phyloP scores from a whole-genome alignment of 2,113 vertebrate genomes.

The Nothobranchius furzeri region DNA sequence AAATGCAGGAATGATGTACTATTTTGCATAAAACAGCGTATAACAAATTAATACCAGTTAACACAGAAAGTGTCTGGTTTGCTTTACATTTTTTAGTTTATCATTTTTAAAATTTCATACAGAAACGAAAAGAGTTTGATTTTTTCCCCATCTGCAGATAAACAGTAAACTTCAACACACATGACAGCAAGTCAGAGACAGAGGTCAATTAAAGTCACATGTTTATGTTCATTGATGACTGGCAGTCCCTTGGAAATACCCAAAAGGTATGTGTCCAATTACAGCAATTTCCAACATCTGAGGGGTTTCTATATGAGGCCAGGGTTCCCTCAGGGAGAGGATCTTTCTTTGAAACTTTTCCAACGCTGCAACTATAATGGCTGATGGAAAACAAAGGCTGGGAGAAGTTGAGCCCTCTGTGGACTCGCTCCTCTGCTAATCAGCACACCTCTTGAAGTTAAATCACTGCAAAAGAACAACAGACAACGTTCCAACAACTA shows the following conservation, averaged over 20 bases:
- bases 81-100: too few species aligned
- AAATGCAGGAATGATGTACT: conserved; percentile 12
- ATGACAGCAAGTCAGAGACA: background rate
- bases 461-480: conserved; percentile 45
- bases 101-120: background rate
- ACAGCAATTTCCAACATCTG: conserved; percentile 6
- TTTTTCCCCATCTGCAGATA: too few species aligned
- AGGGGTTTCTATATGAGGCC: background rate
- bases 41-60: background rate
- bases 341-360: conserved; percentile 3
- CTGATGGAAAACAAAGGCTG: conserved; percentile 15
- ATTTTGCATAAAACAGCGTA: background rate
- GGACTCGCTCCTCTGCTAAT: conserved; percentile 33
- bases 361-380: conserved; percentile 10
- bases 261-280: background rate
- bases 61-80: background rate
- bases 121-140: background rate
- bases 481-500: conserved; percentile 44
- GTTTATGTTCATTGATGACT: background rate
- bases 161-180: background rate
- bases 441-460: conserved; percentile 37
- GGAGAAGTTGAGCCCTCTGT: conserved; percentile 32
- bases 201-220: background rate
- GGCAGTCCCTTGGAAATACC: conserved; percentile 3
- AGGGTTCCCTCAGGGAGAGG: conserved; percentile 1